phyloP scores from a whole-genome alignment of 1,140 invertebrate species.

The Drosophila sulfurigaster region DNA sequence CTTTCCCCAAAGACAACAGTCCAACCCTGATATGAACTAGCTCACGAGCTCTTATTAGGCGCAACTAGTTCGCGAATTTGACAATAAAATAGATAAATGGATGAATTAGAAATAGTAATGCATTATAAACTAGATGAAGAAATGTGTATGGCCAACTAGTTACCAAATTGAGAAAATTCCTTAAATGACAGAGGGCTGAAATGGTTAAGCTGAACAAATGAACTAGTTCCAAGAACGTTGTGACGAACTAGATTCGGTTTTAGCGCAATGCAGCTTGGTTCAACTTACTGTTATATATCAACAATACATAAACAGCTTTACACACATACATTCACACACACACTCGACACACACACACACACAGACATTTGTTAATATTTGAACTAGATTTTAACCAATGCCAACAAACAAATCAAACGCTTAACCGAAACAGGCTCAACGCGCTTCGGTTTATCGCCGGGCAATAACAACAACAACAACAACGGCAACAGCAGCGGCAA shows the following conservation, averaged over 20 bases:
- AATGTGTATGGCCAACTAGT: too few species aligned
- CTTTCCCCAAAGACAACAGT: background rate
- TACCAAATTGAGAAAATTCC: too few species aligned
- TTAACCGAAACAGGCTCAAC: constrained; percentile 84
- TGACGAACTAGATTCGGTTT: background rate
- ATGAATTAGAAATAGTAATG: too few species aligned
- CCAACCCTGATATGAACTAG: background rate
- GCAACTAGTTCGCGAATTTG: background rate
- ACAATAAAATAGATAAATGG: too few species aligned
- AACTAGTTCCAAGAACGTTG: background rate
- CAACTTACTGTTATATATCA: constrained; percentile 19
- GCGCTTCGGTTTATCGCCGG: constrained; percentile 75
- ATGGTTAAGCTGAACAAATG: too few species aligned
- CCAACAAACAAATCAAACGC: constrained; percentile 64
- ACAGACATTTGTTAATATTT: constrained; percentile 49
- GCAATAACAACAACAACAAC: constrained; percentile 54
- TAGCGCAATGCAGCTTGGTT: constrained; percentile 21
- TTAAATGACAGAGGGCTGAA: too few species aligned
- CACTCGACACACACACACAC: constrained; percentile 45
- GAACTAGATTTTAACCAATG: constrained; percentile 71
- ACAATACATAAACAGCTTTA: constrained; percentile 40
- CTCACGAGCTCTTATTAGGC: background rate
- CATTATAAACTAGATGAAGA: too few species aligned
- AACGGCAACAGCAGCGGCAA: constrained; percentile 18
- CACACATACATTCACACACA: constrained; percentile 25